Base-by-base conservation (phyloP, 23 tunicate species). In the Aplidium turbinatum region DNA sequence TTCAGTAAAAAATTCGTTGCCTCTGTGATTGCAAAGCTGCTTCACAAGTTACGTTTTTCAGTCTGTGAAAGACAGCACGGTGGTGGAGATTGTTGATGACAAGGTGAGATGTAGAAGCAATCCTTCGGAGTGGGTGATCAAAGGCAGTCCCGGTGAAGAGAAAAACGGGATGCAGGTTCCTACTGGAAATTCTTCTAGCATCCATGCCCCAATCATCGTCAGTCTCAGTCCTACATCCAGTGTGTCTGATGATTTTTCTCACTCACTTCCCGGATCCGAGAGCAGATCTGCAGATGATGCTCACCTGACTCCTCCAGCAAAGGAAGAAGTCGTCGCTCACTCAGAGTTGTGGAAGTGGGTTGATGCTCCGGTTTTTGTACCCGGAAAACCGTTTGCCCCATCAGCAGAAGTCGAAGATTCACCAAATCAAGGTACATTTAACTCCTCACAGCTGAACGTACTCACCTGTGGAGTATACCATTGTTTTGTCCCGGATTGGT, bases 281-380 rank as follows among this genome's bases (percentile, higher is more conserved):
- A 35, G 61, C 33, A 30, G 35, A 31, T 75, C 81, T 1, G 81
- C 68, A 33, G 74, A 85, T 58, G 78, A 81, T 28, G 87, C 76
- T 18, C 52, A 21, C 20, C 75, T 26, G 50, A n/a, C 47, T 23
- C 34, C 55, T 11, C 82, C 75, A 38, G 57, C 81, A 4, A 65
- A 66, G 31, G 83, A 88, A 29, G 96, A 81, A 54, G 68, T 73
- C 28, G 96, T 88, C 6, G 96, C 87, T 0, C 96, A 81, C 30
- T 88, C 96, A 0, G 96, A 88, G 81, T 39, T 88, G 33, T 88
- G 96, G 96, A 75, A 85, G 34, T 76, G 86, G 77, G 82, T 88
- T n/a, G 96, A 88, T 35, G 79, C 83, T 22, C 96, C 96, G 6
- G 86, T 65, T 3, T 88, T 88, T 56, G 82, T 88, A 13, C 96